Evolutionary conservation across 1,140 invertebrate species (phyloP).

Genomic region (Drosophila serrata): DNA sequence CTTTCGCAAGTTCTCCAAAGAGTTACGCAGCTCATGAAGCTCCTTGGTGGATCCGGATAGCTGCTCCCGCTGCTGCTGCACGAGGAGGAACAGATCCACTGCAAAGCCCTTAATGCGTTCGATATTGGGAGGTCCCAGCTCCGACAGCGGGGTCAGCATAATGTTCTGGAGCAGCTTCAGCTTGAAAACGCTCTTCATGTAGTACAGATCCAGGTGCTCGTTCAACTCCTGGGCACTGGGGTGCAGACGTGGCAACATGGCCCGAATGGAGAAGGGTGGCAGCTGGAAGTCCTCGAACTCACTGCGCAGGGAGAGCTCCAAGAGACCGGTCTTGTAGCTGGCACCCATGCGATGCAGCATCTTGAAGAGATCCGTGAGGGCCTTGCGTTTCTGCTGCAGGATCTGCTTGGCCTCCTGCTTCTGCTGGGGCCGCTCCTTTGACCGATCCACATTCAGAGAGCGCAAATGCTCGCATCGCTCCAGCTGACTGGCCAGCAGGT

Average conservation of each 20-base stretch:
- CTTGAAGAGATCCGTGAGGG: constrained; percentile 94
- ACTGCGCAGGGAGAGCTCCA: constrained; percentile 85
- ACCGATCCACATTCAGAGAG: constrained; percentile 88
- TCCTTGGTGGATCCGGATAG: constrained; percentile 78
- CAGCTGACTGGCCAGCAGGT: constrained; percentile 88
- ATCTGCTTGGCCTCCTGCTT: constrained; percentile 93
- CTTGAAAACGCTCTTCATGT: constrained; percentile 84
- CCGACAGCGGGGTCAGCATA: constrained; percentile 89
- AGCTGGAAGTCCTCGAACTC: constrained; percentile 79
- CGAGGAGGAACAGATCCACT: constrained; percentile 88
- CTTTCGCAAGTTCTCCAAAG: constrained; percentile 68
- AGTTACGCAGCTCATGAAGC: constrained; percentile 80
- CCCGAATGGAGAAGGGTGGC: constrained; percentile 66
- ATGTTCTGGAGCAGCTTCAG: constrained; percentile 87
- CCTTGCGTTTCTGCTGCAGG: constrained; percentile 93
- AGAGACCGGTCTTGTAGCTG: constrained; percentile 92
- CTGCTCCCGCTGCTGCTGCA: constrained; percentile 86
- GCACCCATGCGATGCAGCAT: constrained; percentile 90
- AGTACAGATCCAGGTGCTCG: constrained; percentile 81
- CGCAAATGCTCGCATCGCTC: constrained; percentile 88
- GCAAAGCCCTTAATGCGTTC: constrained; percentile 94
- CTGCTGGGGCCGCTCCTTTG: constrained; percentile 90
- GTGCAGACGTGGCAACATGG: constrained; percentile 69
- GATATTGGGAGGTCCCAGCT: constrained; percentile 92
- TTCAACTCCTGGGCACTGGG: constrained; percentile 60